A percentile compares a stretch with the other conserved stretches of the same genome.
phyloP scores from a whole-genome alignment of 2,797 vertebrate species.

The Adelosebastes latens region DNA sequence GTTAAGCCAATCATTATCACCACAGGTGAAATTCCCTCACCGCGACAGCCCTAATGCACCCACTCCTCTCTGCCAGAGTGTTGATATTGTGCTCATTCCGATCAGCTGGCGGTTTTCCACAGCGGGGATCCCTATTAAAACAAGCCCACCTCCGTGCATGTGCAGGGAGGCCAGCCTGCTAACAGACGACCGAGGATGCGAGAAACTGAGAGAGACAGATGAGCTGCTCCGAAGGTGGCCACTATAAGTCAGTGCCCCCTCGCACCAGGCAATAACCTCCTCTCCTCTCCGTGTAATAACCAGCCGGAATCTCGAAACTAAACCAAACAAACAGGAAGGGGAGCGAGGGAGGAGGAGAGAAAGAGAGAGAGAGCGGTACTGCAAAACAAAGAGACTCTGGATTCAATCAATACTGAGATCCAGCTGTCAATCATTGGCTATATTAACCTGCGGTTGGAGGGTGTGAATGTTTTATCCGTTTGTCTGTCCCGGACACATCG shows the following conservation, averaged over 20 bases:
- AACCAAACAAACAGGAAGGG: conserved; percentile 73
- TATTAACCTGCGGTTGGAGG: conserved; percentile 55
- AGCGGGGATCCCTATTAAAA: not conserved
- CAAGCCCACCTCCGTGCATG: conserved; percentile 2
- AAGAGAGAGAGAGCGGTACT: conserved; percentile 1
- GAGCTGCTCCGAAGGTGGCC: conserved; percentile 54
- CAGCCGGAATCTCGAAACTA: conserved; percentile 72
- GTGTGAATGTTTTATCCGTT: conserved; percentile 51
- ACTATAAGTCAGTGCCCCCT: conserved; percentile 64
- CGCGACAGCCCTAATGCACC: not conserved
- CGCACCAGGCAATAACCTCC: conserved; percentile 78
- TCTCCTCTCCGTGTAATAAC: conserved; percentile 77
- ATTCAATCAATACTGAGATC: conserved; percentile 76
- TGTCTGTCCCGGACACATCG: conserved; percentile 20
- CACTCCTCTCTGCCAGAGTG: not conserved
- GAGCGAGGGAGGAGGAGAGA: conserved; percentile 20
- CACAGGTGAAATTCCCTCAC: too few species aligned
- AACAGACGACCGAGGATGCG: conserved; percentile 7
- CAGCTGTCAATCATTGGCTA: conserved; percentile 75
- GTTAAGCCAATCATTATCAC: too few species aligned
- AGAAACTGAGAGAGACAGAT: conserved; percentile 37
- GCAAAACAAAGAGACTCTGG: conserved; percentile 51
- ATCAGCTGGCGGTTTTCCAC: not conserved
- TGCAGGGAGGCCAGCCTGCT: not conserved
- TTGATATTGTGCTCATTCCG: not conserved